phyloP scores from a whole-genome alignment of 1,140 invertebrate genomes.

The Drosophila aff. region DNA sequence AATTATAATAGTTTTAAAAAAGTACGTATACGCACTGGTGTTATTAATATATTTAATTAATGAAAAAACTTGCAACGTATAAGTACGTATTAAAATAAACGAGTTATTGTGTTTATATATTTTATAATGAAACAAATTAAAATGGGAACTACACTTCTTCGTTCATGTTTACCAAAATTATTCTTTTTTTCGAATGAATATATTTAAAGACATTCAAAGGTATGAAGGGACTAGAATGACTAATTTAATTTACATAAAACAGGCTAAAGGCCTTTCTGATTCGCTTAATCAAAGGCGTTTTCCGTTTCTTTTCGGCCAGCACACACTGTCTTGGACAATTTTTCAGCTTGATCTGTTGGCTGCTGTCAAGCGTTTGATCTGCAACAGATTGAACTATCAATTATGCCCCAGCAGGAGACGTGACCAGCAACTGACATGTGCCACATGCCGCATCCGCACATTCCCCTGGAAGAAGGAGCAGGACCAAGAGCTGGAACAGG shows the following conservation, averaged over 20 bases:
- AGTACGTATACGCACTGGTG: too few relatives aligned
- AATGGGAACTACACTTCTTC: too few relatives aligned
- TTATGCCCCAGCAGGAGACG: slow-evolving; percentile 66
- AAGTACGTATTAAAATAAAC: too few relatives aligned
- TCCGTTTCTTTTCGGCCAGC: not conserved
- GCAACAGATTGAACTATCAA: slow-evolving; percentile 82
- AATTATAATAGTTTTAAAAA: too few relatives aligned
- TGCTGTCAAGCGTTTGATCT: slow-evolving; percentile 82
- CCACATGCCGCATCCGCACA: slow-evolving; percentile 39
- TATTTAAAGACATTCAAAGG: too few relatives aligned
- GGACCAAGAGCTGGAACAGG: slow-evolving; percentile 3
- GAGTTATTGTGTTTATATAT: too few relatives aligned
- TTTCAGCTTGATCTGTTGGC: slow-evolving; percentile 81
- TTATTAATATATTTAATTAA: too few relatives aligned
- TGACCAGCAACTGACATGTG: slow-evolving; percentile 62
- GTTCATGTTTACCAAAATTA: too few relatives aligned
- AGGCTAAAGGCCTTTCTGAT: not conserved
- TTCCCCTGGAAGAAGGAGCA: slow-evolving; percentile 1
- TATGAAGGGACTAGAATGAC: too few relatives aligned
- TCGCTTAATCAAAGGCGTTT: slow-evolving; percentile 12
- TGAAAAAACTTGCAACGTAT: too few relatives aligned
- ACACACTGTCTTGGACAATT: slow-evolving; percentile 53
- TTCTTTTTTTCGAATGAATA: too few relatives aligned
- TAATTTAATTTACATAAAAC: not conserved
- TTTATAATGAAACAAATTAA: too few relatives aligned